These are phyloP conservation scores for Leptinotarsa lineolata DNA, from an alignment of 1,140 invertebrate genomes.

Conservation along the genomic window DNA sequence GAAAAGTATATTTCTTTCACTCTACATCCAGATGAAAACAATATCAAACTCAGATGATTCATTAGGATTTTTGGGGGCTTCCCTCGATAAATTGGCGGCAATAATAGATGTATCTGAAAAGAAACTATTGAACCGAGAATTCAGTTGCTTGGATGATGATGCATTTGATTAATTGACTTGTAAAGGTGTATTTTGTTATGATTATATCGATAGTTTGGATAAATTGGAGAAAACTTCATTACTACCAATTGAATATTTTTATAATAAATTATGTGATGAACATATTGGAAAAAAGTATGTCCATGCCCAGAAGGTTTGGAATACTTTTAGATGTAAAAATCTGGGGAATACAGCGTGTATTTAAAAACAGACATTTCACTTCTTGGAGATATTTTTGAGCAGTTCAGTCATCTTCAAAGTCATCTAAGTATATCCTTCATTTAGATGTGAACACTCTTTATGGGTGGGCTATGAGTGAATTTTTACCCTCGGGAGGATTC, in stretches of 20 bases:
- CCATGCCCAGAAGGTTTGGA: constrained; percentile 56
- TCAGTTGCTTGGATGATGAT: constrained; percentile 29
- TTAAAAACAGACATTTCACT: constrained; percentile 54
- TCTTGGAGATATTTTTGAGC: constrained; percentile 59
- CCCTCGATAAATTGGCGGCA: too few species aligned
- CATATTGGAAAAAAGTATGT: constrained; percentile 53
- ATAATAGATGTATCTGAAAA: too few species aligned
- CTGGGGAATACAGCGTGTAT: constrained; percentile 56
- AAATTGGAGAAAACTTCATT: constrained; percentile 48
- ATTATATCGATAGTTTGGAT: constrained; percentile 45
- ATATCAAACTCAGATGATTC: constrained; percentile 29
- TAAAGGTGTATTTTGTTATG: constrained; percentile 46
- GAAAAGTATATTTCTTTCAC: constrained; percentile 41
- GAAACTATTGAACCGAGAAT: constrained; percentile 9
- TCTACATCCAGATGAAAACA: constrained; percentile 20
- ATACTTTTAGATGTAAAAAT: constrained; percentile 52
- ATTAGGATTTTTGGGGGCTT: too few species aligned
- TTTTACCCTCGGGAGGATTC: too few species aligned
- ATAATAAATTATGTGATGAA: constrained; percentile 47
- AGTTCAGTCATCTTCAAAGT: constrained; percentile 43
- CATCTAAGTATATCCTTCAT: too few species aligned
- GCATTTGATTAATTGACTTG: too few species aligned
- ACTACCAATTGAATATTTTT: constrained; percentile 53
- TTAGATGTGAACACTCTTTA: too few species aligned
- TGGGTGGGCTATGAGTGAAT: too few species aligned